Evolutionary conservation across 1,140 invertebrate genomes (phyloP).

Genomic region (Pollicipes pollicipes): DNA sequence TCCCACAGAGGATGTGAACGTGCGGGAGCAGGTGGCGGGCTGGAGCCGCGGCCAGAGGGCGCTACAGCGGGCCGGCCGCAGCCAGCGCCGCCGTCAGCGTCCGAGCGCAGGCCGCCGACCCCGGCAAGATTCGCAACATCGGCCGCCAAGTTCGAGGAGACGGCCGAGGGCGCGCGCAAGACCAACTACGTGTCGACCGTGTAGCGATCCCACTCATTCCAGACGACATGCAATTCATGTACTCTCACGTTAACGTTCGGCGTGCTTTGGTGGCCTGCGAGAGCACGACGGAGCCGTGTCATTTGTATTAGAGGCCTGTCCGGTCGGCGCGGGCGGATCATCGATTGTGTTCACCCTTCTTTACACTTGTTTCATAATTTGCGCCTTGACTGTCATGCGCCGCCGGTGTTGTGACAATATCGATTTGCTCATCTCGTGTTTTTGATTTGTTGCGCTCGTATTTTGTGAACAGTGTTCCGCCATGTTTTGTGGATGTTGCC

Average conservation of each 20-base stretch:
- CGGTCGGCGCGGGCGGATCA: neutral
- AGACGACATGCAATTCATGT: neutral
- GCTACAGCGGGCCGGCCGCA: too few relatives aligned
- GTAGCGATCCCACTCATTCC: neutral
- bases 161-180: neutral
- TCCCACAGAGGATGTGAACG: constrained; percentile 21
- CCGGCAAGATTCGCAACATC: neutral
- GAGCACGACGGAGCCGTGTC: neutral
- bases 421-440: neutral
- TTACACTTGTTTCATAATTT: constrained; percentile 1
- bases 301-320: neutral
- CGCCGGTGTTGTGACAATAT: neutral
- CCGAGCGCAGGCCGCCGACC: neutral
- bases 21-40: constrained; percentile 21
- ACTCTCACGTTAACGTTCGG: neutral
- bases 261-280: too few relatives aligned
- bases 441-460: neutral
- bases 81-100: too few relatives aligned
- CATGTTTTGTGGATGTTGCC: neutral
- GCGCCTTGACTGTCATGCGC: neutral
- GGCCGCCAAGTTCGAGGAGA: neutral
- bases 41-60: constrained; percentile 14
- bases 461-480: neutral
- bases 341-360: neutral
- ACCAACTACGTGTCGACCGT: neutral